phyloP scores from a whole-genome alignment of 2,888 invertebrate species.

The Athetis lepigone region DNA sequence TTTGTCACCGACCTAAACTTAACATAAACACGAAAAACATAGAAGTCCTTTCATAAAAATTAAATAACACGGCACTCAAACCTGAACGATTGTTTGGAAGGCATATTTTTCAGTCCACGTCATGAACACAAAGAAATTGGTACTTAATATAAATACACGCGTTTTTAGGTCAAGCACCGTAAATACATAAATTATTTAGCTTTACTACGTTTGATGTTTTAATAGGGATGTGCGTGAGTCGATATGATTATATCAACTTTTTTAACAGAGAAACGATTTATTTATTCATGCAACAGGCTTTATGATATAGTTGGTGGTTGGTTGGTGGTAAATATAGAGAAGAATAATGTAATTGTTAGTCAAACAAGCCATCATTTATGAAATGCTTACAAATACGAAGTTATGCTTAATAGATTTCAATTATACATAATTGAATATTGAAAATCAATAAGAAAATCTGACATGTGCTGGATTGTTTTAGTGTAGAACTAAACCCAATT shows the following conservation, averaged over 20 bases:
- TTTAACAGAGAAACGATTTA: background rate
- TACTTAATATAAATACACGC: conserved; percentile 21
- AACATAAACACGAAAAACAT: conserved; percentile 18
- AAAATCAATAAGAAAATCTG: too few relatives aligned
- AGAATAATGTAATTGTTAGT: too few relatives aligned
- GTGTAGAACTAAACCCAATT: too few relatives aligned
- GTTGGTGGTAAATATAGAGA: too few relatives aligned
- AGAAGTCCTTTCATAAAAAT: conserved; percentile 27
- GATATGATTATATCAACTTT: conserved; percentile 12
- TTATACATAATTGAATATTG: too few relatives aligned
- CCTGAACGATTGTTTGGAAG: conserved; percentile 7
- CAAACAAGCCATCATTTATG: too few relatives aligned
- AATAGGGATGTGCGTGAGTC: conserved; percentile 40
- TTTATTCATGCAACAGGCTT: background rate
- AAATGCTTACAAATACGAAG: too few relatives aligned
- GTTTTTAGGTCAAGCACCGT: conserved; percentile 60
- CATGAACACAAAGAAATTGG: conserved; percentile 35
- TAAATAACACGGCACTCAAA: conserved; percentile 26
- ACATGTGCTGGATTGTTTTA: too few relatives aligned
- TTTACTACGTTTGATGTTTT: conserved; percentile 35
- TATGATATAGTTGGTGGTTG: background rate
- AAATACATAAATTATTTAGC: conserved; percentile 58
- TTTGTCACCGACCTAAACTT: conserved; percentile 5
- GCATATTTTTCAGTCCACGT: conserved; percentile 31
- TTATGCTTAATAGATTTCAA: too few relatives aligned